Conservation (phyloP, 2,797 vertebrate species). For the Dendrocincla tyrannina region DNA sequence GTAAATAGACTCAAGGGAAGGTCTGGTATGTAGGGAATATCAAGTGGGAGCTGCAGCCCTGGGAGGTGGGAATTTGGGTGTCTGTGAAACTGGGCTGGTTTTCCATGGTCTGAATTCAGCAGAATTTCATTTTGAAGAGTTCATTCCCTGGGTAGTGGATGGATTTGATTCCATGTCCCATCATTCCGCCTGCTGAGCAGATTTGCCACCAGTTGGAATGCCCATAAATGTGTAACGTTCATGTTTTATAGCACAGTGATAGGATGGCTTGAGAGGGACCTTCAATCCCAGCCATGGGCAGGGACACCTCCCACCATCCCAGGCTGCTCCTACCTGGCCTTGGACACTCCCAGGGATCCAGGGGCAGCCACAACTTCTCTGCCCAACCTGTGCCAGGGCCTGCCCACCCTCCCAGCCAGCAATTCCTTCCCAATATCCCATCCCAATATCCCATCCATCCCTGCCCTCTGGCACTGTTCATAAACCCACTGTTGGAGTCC, state of each 20-base stretch:
- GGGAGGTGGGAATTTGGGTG: not conserved
- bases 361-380: not conserved
- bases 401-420: not conserved
- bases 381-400: not conserved
- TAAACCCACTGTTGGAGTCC: not conserved
- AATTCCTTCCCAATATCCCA: not conserved
- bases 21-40: not conserved
- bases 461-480: not conserved
- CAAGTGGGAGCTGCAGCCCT: not conserved
- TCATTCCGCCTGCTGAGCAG: not conserved
- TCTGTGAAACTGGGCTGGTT: not conserved
- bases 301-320: not conserved
- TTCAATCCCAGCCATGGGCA: not conserved
- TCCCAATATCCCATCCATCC: not conserved
- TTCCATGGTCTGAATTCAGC: not conserved
- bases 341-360: not conserved
- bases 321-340: not conserved
- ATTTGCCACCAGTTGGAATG: not conserved
- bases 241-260: fast-evolving
- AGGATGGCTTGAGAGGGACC: not conserved
- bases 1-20: no score
- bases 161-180: not conserved
- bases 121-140: not conserved
- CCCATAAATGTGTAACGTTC: not conserved
- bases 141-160: not conserved